Base-by-base conservation (phyloP, 2,113 vertebrate species). In the Ciconia stormi region DNA sequence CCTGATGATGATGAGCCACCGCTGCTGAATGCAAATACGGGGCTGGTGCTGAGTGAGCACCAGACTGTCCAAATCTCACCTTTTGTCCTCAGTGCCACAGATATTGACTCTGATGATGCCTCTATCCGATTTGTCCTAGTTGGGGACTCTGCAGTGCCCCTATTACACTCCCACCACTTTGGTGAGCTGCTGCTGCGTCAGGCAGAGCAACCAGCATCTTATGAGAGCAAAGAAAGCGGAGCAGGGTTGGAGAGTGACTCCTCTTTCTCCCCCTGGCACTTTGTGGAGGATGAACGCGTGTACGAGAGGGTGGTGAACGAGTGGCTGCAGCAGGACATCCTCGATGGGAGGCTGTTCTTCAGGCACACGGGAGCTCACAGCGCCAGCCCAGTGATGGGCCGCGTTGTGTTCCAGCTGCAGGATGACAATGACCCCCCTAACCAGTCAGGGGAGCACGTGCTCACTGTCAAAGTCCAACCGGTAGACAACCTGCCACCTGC, bases 281-380 rank as follows among this genome's bases (percentile, higher is more conserved):
- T 98, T 83, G 96, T 98, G 29, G 97, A 96, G 36, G 97, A 96
- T 53, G 98, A 98, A 94, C 97, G 96, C 11, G 62, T 98, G 83
- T 99, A 99, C 96, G 98, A 99, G 95, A 98, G 98, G 92, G 97
- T 98, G 92, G 99, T 99, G 74, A 98, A 92, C 4, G 97, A 98
- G 52, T 99, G 98, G 98, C 97, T 98, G 85, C 98, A 99, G 95
- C 98, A 97, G 83, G 98, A 99, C 91, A 98, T 99, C 96, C 94
- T 97, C 1, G 97, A 98, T 82, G 98, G 98, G 66, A 99, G 97
- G 90, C 96, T 99, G 44, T 98, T 98, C 96, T 99, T 98, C 90
- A 97, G 94, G 53, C 98, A 99, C 73, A 90, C 90, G 2, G 98
- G 98, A 47, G 83, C 97, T 50, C 98, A 98, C 53, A 98, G 97